Evolutionary conservation across 2,797 vertebrate species (phyloP).

Genomic region (Lepus oiostolus): DNA sequence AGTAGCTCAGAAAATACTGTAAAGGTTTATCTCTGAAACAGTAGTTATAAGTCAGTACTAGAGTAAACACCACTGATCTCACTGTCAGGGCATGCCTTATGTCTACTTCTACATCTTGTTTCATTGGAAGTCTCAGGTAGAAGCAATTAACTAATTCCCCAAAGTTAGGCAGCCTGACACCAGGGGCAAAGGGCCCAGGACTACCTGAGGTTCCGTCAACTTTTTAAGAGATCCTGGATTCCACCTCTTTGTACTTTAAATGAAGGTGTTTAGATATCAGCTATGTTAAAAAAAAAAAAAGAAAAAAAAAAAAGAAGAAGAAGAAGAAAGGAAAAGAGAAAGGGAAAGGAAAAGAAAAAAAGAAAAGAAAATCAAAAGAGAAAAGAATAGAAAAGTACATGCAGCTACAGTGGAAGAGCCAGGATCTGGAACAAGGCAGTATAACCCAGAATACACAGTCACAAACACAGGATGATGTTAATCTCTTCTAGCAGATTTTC

Average conservation of each 20-base stretch:
- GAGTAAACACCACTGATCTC: not conserved
- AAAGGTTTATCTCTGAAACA: not conserved
- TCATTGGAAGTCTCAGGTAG: not conserved
- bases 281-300: not conserved
- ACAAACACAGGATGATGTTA: not conserved
- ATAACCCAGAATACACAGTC: not conserved
- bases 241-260: not conserved
- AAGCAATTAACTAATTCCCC: not conserved
- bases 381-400: not conserved
- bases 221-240: not conserved
- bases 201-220: not conserved
- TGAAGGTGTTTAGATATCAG: not conserved
- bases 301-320: no score
- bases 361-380: no score
- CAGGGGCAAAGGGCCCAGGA: accelerated
- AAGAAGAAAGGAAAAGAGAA: not conserved
- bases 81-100: no score
- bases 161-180: no score
- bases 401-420: not conserved
- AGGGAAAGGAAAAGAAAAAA: not conserved
- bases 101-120: not conserved
- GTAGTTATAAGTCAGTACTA: not conserved
- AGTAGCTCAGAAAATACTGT: not conserved
- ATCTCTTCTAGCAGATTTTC: not conserved
- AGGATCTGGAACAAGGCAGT: not conserved